A percentile compares a stretch with the other conserved stretches of the same genome.
Evolutionary conservation across 1,140 invertebrate genomes (phyloP).

Genomic region (Drosophila melanica): DNA sequence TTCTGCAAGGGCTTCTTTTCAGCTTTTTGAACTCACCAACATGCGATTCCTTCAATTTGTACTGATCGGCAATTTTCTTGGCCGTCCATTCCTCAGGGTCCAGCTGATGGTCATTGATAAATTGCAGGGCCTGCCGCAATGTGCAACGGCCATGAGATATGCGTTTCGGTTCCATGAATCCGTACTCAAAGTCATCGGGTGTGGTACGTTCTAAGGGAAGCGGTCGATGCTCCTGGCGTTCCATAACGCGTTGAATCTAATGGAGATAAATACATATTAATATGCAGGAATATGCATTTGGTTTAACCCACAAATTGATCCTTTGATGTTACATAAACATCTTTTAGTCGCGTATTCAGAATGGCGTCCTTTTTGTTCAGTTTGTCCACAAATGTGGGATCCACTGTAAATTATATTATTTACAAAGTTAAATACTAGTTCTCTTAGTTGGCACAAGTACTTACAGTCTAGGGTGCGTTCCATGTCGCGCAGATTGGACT

Average conservation of each 20-base stretch:
- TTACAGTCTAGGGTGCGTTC: conserved; percentile 86
- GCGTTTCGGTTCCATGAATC: conserved; percentile 85
- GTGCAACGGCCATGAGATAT: conserved; percentile 85
- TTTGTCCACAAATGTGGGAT: conserved; percentile 86
- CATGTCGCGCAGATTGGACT: conserved; percentile 86
- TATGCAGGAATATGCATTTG: not conserved
- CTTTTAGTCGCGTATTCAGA: conserved; percentile 87
- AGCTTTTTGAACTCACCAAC: conserved; percentile 82
- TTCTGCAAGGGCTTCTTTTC: too few species aligned
- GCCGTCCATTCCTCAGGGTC: conserved; percentile 86
- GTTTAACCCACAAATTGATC: conserved; percentile 82
- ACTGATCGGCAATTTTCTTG: conserved; percentile 87
- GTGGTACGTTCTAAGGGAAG: conserved; percentile 76
- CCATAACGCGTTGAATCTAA: conserved; percentile 61
- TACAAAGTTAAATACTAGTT: not conserved
- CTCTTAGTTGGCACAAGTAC: conserved; percentile 10
- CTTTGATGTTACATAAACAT: conserved; percentile 88
- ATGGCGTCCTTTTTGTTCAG: conserved; percentile 86
- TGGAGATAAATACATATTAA: not conserved
- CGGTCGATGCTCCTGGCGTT: conserved; percentile 54
- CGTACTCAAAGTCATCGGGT: conserved; percentile 85
- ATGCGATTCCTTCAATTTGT: conserved; percentile 87
- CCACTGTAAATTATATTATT: conserved; percentile 83
- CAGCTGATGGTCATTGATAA: conserved; percentile 87
- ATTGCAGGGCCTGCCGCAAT: conserved; percentile 85